These are phyloP conservation scores for Musca vetustissima DNA, from an alignment of 1,140 invertebrate species.

Conservation along the genomic window DNA sequence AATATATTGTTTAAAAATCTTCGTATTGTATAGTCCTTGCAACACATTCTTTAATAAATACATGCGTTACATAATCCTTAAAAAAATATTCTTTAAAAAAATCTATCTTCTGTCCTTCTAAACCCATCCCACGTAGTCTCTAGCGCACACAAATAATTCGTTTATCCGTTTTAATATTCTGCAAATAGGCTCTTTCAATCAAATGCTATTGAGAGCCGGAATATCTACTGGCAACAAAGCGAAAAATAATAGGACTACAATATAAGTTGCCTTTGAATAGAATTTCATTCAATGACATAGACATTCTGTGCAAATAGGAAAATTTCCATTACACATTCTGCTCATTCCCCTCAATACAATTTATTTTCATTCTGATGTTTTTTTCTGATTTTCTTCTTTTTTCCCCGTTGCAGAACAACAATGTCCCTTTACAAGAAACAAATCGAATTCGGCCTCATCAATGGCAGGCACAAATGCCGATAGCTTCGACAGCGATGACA, in stretches of 20 bases:
- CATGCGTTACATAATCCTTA: no score
- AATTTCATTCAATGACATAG: neutral
- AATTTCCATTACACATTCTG: neutral
- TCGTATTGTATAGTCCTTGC: no score
- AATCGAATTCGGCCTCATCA: slow-evolving; percentile 27
- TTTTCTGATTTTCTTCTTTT: neutral
- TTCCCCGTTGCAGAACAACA: slow-evolving; percentile 15
- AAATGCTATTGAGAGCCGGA: neutral
- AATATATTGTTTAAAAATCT: no score
- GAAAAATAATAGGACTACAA: neutral
- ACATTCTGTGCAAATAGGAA: neutral
- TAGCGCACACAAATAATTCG: no score
- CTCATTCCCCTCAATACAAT: no score
- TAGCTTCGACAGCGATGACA: slow-evolving; percentile 51
- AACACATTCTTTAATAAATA: no score
- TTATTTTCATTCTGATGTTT: no score
- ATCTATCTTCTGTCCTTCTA: no score
- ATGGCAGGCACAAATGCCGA: slow-evolving; percentile 30
- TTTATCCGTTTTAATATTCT: no score
- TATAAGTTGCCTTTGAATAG: neutral
- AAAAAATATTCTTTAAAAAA: no score
- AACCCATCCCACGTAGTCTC: no score
- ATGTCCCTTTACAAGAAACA: slow-evolving; percentile 29
- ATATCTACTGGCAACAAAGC: neutral
- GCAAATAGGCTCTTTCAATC: no score